These are phyloP conservation scores for Parnassius orleans DNA, from an alignment of 2,888 invertebrate genomes.

Conservation along the genomic window DNA sequence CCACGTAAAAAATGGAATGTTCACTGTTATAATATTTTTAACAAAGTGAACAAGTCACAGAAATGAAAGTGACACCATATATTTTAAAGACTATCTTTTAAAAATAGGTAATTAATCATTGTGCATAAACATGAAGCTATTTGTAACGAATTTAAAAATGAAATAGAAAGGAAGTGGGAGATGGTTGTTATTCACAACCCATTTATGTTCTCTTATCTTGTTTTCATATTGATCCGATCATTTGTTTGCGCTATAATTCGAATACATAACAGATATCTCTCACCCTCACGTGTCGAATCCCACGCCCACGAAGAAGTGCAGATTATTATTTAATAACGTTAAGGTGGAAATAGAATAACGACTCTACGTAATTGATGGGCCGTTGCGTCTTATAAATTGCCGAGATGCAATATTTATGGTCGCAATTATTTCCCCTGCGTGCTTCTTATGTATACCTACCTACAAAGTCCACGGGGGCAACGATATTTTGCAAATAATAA, in stretches of 20 bases:
- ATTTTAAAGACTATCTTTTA: too few relatives aligned
- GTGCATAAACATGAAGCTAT: not conserved
- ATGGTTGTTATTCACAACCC: too few relatives aligned
- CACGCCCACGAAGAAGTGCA: conserved; percentile 42
- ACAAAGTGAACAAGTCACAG: too few relatives aligned
- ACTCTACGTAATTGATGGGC: conserved; percentile 60
- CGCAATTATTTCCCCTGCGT: conserved; percentile 59
- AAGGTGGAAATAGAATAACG: conserved; percentile 55
- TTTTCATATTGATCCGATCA: conserved; percentile 12
- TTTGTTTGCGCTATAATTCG: conserved; percentile 13
- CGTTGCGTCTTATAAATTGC: conserved; percentile 57
- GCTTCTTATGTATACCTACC: conserved; percentile 25
- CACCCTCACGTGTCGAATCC: conserved; percentile 13
- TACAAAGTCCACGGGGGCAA: conserved; percentile 4
- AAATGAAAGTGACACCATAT: too few relatives aligned
- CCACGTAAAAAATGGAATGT: too few relatives aligned
- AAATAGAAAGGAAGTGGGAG: not conserved
- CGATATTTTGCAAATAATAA: conserved; percentile 12
- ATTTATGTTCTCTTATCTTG: not conserved
- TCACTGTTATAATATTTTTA: too few relatives aligned
- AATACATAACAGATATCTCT: conserved; percentile 13
- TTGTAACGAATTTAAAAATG: not conserved
- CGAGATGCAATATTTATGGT: conserved; percentile 61
- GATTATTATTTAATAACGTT: conserved; percentile 39
- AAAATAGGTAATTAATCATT: too few relatives aligned